Evolutionary conservation across 2,888 invertebrate species (phyloP).

Genomic region (Macrophya annulata): DNA sequence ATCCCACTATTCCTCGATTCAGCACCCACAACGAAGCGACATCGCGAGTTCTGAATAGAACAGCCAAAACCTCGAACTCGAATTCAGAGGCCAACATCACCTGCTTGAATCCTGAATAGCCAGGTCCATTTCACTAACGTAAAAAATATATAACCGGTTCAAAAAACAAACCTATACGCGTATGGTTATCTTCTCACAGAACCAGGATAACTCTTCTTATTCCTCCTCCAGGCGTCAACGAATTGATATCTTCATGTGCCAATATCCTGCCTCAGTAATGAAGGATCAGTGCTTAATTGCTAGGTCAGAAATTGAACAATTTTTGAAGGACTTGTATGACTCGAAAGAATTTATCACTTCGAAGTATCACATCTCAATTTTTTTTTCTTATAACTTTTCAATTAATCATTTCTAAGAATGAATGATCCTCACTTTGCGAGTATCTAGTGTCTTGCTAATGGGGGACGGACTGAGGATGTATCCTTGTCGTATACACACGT

Average conservation of each 20-base stretch:
- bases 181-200: not conserved
- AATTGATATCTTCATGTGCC: too few relatives aligned
- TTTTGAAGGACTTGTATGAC: not conserved
- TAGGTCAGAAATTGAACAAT: not conserved
- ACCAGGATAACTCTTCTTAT: not conserved
- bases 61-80: constrained; percentile 42
- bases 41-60: constrained; percentile 49
- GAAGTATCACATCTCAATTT: too few relatives aligned
- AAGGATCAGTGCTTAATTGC: not conserved
- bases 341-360: too few relatives aligned
- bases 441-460: not conserved
- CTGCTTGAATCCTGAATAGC: constrained; percentile 27
- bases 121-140: constrained; percentile 32
- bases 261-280: not conserved
- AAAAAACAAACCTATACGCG: too few relatives aligned
- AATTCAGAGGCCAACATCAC: constrained; percentile 38
- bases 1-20: constrained; percentile 34
- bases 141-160: not conserved
- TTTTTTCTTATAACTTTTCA: too few relatives aligned
- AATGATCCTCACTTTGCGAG: not conserved
- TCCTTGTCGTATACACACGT: not conserved
- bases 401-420: not conserved
- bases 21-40: constrained; percentile 43
- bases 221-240: not conserved
- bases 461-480: not conserved